Evolutionary conservation across 64 coral and sea anemone genomes (phyloP).

Genomic region (Dendrophyllia cribrosa): DNA sequence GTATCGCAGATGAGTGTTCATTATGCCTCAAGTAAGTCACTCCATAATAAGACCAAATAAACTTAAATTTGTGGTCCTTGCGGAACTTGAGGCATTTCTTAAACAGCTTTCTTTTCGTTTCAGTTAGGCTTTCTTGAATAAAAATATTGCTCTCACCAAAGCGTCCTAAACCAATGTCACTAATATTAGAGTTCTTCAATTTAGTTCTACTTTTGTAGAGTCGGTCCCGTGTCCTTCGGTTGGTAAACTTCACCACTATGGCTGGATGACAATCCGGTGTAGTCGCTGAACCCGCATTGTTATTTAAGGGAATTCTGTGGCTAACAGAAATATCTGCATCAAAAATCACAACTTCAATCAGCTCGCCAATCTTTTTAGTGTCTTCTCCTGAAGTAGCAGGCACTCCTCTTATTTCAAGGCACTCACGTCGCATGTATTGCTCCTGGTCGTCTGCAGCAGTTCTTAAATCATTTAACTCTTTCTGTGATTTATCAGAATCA

Average conservation of each 20-base stretch:
- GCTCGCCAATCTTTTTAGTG: conserved; percentile 6
- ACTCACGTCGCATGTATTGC: conserved; percentile 7
- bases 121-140: conserved; percentile 43
- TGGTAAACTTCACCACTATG: conserved; percentile 41
- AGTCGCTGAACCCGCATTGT: not conserved
- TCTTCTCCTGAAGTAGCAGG: not conserved
- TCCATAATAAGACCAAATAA: conserved; percentile 62
- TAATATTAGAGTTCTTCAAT: conserved; percentile 39
- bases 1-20: too few relatives aligned
- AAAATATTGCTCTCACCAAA: conserved; percentile 43
- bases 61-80: conserved; percentile 48
- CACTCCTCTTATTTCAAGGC: conserved; percentile 42
- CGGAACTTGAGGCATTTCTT: not conserved
- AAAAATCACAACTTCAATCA: not conserved
- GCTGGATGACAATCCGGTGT: not conserved
- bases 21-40: too few relatives aligned
- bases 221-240: conserved; percentile 28
- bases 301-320: not conserved
- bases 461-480: not conserved
- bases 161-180: conserved; percentile 38
- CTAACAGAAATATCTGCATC: conserved; percentile 27
- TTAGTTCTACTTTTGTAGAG: conserved; percentile 21
- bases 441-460: not conserved
- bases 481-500: not conserved
- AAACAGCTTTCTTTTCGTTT: conserved; percentile 9